phyloP scores from a whole-genome alignment of 2,888 invertebrate genomes.

The Aphodius sticticus region DNA sequence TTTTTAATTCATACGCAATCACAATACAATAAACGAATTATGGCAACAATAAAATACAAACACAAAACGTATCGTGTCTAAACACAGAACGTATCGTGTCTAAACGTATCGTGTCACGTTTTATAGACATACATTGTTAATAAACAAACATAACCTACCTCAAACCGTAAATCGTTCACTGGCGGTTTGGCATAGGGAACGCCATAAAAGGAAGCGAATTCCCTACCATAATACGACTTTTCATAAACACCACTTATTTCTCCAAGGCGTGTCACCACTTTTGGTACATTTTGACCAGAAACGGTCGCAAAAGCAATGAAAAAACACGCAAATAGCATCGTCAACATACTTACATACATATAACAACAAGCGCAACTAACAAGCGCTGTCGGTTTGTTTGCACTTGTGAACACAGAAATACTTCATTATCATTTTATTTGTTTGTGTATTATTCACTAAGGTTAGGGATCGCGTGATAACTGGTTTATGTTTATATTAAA shows the following conservation, averaged over 20 bases:
- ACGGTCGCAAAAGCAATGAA: neutral
- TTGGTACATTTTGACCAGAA: conserved; percentile 29
- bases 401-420: neutral
- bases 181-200: conserved; percentile 32
- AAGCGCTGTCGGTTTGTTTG: too few species aligned
- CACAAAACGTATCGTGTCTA: neutral
- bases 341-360: neutral
- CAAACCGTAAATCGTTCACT: conserved; percentile 26
- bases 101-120: neutral
- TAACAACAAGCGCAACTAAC: neutral
- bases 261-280: conserved; percentile 39
- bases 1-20: neutral
- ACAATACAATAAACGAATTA: neutral
- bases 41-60: neutral
- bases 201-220: conserved; percentile 28
- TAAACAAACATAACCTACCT: conserved; percentile 20
- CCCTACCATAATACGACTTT: conserved; percentile 35
- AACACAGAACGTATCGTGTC: neutral
- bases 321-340: neutral
- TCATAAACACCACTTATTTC: conserved; percentile 42
- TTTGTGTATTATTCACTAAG: neutral
- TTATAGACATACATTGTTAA: neutral
- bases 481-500: too few species aligned
- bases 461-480: neutral
- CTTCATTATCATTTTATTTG: neutral